Evolutionary conservation across 2,797 vertebrate genomes (phyloP).

Genomic region (Eulemur rubriventer): DNA sequence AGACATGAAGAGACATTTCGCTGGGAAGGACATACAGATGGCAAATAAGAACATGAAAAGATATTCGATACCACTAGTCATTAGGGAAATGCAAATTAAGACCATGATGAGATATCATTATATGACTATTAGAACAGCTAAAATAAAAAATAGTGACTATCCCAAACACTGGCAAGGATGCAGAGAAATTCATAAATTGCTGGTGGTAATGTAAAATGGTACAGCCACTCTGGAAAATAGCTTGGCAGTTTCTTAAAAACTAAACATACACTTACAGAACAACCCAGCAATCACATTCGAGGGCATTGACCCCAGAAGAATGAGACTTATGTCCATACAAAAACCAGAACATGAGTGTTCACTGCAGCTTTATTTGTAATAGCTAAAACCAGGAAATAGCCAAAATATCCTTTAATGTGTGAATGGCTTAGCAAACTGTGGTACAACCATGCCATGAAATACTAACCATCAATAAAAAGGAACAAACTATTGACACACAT

Average conservation of each 20-base stretch:
- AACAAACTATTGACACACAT: not conserved
- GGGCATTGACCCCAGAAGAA: not conserved
- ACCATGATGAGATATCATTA: not conserved
- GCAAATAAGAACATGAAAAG: not conserved
- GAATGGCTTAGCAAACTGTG: not conserved
- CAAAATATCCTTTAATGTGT: not conserved
- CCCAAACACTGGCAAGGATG: not conserved
- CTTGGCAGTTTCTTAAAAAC: conserved; percentile 3
- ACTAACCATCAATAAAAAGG: not conserved
- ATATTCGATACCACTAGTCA: not conserved
- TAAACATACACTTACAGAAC: not conserved
- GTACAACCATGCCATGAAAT: not conserved
- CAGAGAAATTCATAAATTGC: conserved; percentile 22
- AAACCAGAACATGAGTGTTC: not conserved
- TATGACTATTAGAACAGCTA: not conserved
- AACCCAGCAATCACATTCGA: not conserved
- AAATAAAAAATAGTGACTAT: not conserved
- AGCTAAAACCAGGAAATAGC: not conserved
- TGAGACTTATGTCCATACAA: not conserved
- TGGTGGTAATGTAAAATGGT: conserved; percentile 11
- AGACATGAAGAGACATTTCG: not conserved
- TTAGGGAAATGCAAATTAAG: not conserved
- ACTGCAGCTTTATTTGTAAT: not conserved
- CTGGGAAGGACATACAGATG: not conserved
- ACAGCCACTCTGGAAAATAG: not conserved